Evolutionary conservation across 2,888 invertebrate genomes (phyloP).

Genomic region (Diplolepis rosae): DNA sequence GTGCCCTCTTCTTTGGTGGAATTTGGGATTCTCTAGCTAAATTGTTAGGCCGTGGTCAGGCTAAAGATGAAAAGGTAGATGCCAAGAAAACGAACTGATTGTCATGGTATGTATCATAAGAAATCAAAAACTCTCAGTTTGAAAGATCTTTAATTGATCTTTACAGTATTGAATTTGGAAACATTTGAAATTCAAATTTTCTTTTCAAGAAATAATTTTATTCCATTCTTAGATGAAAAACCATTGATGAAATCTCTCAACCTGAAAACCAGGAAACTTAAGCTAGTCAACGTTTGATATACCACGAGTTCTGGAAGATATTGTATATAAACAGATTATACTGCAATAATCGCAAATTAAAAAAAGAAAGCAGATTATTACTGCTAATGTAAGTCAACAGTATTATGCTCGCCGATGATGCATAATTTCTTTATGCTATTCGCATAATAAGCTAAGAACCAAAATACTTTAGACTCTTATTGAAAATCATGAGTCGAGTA

Average conservation of each 20-base stretch:
- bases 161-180: not conserved
- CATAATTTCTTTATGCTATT: conserved; percentile 22
- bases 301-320: not conserved
- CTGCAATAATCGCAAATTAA: not conserved
- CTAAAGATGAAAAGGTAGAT: conserved; percentile 88
- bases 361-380: not conserved
- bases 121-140: too few relatives aligned
- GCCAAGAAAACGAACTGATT: conserved; percentile 88
- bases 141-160: not conserved
- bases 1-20: conserved; percentile 97
- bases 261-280: not conserved
- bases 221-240: not conserved
- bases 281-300: conserved; percentile 17
- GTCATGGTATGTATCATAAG: conserved; percentile 1
- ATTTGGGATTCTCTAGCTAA: conserved; percentile 98
- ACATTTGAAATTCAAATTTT: not conserved
- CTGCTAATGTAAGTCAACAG: not conserved
- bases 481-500: not conserved
- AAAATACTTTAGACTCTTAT: not conserved
- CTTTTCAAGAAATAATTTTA: not conserved
- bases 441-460: not conserved
- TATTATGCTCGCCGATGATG: conserved; percentile 12
- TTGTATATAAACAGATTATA: conserved; percentile 7
- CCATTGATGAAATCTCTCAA: conserved; percentile 2
- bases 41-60: conserved; percentile 87